Percentiles rank a stretch among this genome's conserved stretches.
These are phyloP conservation scores for Grantiella picta DNA, from an alignment of 2,113 vertebrate species.

Conservation along the genomic window DNA sequence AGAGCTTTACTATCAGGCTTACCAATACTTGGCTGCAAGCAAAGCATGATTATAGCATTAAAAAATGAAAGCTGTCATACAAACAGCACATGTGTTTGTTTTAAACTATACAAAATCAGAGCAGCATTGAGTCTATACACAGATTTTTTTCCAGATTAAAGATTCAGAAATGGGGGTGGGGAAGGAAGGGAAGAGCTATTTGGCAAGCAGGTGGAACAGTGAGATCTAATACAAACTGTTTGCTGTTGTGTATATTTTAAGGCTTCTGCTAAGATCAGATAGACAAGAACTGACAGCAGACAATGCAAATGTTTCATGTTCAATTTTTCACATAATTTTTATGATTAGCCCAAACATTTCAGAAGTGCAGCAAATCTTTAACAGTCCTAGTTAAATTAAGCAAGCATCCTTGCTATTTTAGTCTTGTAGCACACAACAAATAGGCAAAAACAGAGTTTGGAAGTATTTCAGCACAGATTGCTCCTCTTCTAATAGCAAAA, in stretches of 20 bases:
- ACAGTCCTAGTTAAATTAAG: not conserved
- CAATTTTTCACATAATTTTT: not conserved
- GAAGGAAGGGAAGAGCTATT: not conserved
- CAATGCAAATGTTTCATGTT: not conserved
- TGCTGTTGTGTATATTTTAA: not conserved
- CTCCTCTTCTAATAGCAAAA: not conserved
- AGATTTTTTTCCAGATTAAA: not conserved
- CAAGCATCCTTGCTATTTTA: not conserved
- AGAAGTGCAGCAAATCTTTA: not conserved
- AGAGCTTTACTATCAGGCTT: not conserved
- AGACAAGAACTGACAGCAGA: not conserved
- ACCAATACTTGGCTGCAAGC: not conserved
- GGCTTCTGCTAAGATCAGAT: not conserved
- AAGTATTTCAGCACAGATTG: not conserved
- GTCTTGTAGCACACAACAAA: not conserved
- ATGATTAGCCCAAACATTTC: constrained; percentile 4
- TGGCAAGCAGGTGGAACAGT: not conserved
- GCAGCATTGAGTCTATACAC: not conserved
- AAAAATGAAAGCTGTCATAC: not conserved
- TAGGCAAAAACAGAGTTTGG: not conserved
- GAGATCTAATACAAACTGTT: not conserved
- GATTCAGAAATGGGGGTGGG: not conserved
- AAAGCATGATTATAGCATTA: not conserved
- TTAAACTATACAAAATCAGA: not conserved
- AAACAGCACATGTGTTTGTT: not conserved